phyloP scores from a whole-genome alignment of 2,888 invertebrate species.

The Merodon equestris region DNA sequence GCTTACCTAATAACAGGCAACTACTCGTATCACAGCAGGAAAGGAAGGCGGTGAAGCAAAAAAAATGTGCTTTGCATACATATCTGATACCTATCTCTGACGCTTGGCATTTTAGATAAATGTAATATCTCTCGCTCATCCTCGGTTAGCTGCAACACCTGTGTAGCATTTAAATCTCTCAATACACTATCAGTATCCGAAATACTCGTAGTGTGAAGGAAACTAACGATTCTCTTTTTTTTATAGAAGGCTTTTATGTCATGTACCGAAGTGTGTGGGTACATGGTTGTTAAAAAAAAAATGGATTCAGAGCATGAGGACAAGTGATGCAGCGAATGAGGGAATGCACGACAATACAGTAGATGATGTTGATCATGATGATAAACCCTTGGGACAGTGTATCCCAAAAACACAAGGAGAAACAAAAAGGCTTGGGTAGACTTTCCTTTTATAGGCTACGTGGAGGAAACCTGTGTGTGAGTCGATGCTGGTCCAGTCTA shows the following conservation, averaged over 20 bases:
- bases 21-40: too few species aligned
- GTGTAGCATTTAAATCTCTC: constrained; percentile 42
- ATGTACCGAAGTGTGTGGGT: constrained; percentile 68
- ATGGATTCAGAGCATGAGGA: constrained; percentile 5
- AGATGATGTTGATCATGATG: constrained; percentile 44
- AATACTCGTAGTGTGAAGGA: constrained; percentile 2
- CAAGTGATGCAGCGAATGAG: constrained; percentile 55
- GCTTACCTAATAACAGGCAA: constrained; percentile 53
- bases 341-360: constrained; percentile 40
- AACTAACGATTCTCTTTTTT: too few species aligned
- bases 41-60: constrained; percentile 18
- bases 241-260: constrained; percentile 56
- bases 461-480: constrained; percentile 47
- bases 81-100: constrained; percentile 51
- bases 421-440: constrained; percentile 54
- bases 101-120: constrained; percentile 51
- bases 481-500: constrained; percentile 38
- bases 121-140: constrained; percentile 42
- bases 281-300: constrained; percentile 43
- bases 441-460: constrained; percentile 67
- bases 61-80: constrained; percentile 63
- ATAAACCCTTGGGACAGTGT: constrained; percentile 63
- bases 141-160: constrained; percentile 51
- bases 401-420: constrained; percentile 29
- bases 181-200: neutral